Evolutionary conservation across 2,113 vertebrate species (phyloP), one percentile per base, ranked within the genome.

Genomic region (Panthera tigris): DNA sequence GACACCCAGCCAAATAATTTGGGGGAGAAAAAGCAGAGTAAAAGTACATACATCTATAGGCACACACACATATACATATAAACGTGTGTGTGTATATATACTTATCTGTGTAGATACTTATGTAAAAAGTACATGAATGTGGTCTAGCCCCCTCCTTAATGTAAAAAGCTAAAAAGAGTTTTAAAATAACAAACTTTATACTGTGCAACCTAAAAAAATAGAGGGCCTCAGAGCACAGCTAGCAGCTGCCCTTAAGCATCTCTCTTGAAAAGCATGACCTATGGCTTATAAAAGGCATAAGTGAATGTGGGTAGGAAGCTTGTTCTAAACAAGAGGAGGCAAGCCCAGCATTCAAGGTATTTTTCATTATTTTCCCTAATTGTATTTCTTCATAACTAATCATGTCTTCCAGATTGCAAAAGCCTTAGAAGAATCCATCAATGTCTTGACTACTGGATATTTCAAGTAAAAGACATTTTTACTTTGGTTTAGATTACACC

Each of bases 361-460:
- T 93, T 95, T 33, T 91, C 12, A 23, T 55, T 36, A 21, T 33
- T 71, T 84, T 84, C 15, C 86, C 9, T 50, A 36, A 61, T 82
- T 69, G 12, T 52, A 36, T 95, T 33, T 97, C 82, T 76, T 89
- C 93, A 18, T 63, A 92, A 97, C 14, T 3, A 33, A 94, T 89
- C 97, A 31, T 91, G 33, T 95, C 97, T 89, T 98, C 45, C 98
- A 99, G 99, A 82, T 99, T 97, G 92, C 61, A 31, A 96, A 96
- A 88, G 99, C 99, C 33, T 99, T 99, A 89, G 11, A 98, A 68
- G 96, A 99, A 86, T 99, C 98, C 85, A 99, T 99, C 97, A 99
- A 96, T 94, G 98, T 99, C 76, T 99, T 99, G 18, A 98, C 99
- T 9, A 99, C 99, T 65, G 99, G 99, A 87, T 99, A 98, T 97